Evolutionary conservation across 2,113 vertebrate species (phyloP).

Genomic region (Bujurquina vittata): DNA sequence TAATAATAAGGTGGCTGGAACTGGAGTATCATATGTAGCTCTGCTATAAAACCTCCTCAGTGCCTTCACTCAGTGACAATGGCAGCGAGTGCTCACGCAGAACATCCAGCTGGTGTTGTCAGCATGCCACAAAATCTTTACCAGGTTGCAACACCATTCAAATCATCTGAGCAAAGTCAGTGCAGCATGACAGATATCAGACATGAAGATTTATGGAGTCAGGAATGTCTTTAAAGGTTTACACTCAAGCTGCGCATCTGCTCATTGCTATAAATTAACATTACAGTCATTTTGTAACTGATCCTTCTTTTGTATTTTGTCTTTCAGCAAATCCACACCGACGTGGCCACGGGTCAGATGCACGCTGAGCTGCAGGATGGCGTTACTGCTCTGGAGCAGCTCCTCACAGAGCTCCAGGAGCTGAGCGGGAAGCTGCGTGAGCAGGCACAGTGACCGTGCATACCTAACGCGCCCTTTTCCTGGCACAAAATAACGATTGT

Average conservation of each 20-base stretch:
- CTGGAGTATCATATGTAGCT: not conserved
- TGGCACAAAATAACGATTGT: not conserved
- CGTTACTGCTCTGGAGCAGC: conserved; percentile 80
- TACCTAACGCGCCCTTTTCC: not conserved
- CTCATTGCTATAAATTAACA: not conserved
- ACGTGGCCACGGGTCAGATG: conserved; percentile 82
- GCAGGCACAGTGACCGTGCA: conserved; percentile 70
- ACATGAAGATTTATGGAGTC: not conserved
- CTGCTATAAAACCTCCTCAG: not conserved
- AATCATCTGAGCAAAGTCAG: not conserved
- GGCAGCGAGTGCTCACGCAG: not conserved
- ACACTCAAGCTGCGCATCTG: not conserved
- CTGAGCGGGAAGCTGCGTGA: conserved; percentile 82
- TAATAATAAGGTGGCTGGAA: not conserved
- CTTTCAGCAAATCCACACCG: conserved; percentile 88
- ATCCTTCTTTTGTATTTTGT: not conserved
- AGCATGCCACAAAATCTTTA: not conserved
- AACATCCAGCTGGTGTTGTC: not conserved
- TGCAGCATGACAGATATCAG: not conserved
- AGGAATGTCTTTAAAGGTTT: too few species aligned
- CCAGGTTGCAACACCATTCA: not conserved
- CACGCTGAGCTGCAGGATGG: conserved; percentile 82
- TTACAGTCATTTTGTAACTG: not conserved
- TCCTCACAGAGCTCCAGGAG: conserved; percentile 86
- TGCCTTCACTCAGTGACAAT: not conserved